These are phyloP conservation scores for Neotoxoptera formosana DNA, from an alignment of 1,140 invertebrate genomes.

Conservation along the genomic window DNA sequence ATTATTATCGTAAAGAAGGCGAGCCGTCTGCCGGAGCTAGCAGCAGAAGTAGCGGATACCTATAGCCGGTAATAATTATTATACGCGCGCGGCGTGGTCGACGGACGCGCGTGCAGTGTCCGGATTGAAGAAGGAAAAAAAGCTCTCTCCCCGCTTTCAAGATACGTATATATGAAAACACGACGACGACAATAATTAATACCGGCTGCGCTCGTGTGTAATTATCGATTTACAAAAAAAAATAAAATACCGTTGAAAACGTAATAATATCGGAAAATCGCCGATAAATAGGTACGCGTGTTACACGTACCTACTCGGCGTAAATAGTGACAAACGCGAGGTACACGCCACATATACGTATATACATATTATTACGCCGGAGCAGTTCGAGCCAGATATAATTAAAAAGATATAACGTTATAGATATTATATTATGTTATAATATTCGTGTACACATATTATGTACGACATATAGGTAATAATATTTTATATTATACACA, in stretches of 20 bases:
- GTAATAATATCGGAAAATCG: neutral
- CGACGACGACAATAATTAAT: neutral
- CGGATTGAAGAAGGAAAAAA: neutral
- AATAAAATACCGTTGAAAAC: neutral
- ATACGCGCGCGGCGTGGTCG: neutral
- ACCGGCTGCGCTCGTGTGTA: neutral
- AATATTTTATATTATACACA: neutral
- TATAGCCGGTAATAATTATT: constrained; percentile 26
- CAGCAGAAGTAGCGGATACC: neutral
- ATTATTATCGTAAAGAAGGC: constrained; percentile 31
- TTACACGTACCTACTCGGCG: neutral
- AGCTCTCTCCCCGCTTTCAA: neutral
- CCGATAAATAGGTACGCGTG: neutral
- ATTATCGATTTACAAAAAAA: constrained; percentile 10
- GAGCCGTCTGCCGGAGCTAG: neutral
- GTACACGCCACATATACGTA: neutral
- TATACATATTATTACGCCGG: neutral
- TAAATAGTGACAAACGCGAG: neutral
- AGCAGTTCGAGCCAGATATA: neutral
- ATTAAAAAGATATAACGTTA: neutral
- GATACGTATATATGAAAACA: neutral
- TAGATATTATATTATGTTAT: neutral
- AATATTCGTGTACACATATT: neutral
- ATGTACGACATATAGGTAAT: neutral
- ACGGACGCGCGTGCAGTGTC: neutral